These are phyloP conservation scores for Epistrophe eligans DNA, from an alignment of 2,888 invertebrate species.

Conservation along the genomic window DNA sequence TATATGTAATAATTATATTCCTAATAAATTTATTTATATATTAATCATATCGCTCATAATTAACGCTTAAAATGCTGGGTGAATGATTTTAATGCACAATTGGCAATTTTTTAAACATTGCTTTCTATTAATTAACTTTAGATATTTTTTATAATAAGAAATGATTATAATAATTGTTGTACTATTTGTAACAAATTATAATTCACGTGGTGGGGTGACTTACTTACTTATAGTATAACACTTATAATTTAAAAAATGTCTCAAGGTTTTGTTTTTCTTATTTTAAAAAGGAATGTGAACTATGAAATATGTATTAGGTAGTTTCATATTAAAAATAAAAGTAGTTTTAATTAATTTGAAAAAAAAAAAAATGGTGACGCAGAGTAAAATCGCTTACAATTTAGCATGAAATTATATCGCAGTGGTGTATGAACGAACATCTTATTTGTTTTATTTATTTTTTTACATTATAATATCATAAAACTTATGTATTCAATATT, in stretches of 20 bases:
- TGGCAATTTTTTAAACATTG: slow-evolving; percentile 42
- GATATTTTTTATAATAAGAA: neutral
- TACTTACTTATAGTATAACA: neutral
- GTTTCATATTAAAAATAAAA: no score
- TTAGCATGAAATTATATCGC: neutral
- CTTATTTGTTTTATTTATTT: neutral
- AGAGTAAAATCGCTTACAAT: slow-evolving; percentile 2
- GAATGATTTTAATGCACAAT: slow-evolving; percentile 63
- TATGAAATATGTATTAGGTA: neutral
- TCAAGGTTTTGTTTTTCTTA: neutral
- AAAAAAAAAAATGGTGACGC: neutral
- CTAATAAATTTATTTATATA: slow-evolving; percentile 23
- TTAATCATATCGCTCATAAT: slow-evolving; percentile 19
- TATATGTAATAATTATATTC: slow-evolving; percentile 49
- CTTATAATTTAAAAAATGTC: neutral
- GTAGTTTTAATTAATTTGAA: neutral
- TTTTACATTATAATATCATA: slow-evolving; percentile 1
- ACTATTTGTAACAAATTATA: neutral
- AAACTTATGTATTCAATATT: slow-evolving; percentile 36
- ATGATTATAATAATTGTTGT: neutral
- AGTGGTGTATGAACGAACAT: neutral
- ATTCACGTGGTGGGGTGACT: slow-evolving; percentile 16
- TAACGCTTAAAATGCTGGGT: slow-evolving; percentile 59
- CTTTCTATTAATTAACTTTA: slow-evolving; percentile 24
- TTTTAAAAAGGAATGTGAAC: neutral